Percentiles rank a stretch among this genome's conserved stretches.
These are phyloP conservation scores for Antennarius striatus DNA, from an alignment of 2,113 vertebrate genomes.

Conservation along the genomic window DNA sequence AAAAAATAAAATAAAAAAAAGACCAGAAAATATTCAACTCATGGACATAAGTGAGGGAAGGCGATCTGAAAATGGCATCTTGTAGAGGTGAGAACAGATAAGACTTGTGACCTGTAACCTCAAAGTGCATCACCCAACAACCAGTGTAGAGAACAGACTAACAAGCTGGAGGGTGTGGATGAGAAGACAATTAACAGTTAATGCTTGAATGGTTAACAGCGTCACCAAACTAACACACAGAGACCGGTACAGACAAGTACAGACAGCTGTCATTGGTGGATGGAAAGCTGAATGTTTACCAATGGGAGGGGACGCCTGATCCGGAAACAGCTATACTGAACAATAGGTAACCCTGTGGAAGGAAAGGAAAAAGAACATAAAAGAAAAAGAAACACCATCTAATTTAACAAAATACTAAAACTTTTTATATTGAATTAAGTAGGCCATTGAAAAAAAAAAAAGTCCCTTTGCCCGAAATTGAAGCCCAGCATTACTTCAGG, in stretches of 20 bases:
- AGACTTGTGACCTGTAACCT: conserved; percentile 44
- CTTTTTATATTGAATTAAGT: conserved; percentile 57
- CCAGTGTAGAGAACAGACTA: conserved; percentile 62
- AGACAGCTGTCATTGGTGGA: conserved; percentile 50
- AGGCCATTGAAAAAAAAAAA: conserved; percentile 24
- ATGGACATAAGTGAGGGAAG: conserved; percentile 33
- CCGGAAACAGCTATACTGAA: conserved; percentile 24
- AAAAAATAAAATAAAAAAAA: conserved; percentile 30
- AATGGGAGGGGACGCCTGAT: conserved; percentile 25
- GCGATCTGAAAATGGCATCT: conserved; percentile 28
- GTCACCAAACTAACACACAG: conserved; percentile 5
- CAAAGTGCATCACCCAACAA: conserved; percentile 63
- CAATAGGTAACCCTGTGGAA: conserved; percentile 49
- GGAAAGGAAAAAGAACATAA: conserved; percentile 7
- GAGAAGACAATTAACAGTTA: conserved; percentile 34
- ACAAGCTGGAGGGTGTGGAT: conserved; percentile 52
- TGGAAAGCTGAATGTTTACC: conserved; percentile 49
- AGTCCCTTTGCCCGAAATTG: conserved; percentile 52
- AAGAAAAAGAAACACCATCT: conserved; percentile 34
- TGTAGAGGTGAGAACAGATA: conserved; percentile 42
- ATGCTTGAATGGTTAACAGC: conserved; percentile 9
- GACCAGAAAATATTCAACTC: conserved; percentile 29
- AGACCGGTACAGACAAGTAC: conserved; percentile 12
- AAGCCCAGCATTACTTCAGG: conserved; percentile 42
- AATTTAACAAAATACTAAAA: conserved; percentile 47